A percentile compares a stretch with the other conserved stretches of the same genome.
Conservation (phyloP, 23 tunicate genomes). For the Corella eumyota region DNA sequence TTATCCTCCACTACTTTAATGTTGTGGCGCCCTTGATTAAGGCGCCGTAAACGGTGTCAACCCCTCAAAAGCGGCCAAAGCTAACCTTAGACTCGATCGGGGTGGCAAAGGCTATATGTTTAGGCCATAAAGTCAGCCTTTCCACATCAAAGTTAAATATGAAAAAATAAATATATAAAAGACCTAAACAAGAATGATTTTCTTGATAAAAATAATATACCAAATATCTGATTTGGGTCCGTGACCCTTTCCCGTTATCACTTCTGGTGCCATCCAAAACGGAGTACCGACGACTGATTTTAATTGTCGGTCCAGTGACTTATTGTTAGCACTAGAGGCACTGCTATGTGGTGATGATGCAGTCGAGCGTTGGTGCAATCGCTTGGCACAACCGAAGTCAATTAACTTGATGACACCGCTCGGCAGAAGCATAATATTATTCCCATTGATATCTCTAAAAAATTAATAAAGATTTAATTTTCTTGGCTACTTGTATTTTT, state of each 20-base stretch:
- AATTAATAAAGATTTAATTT: background rate
- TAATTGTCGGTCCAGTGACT: conserved; percentile 12
- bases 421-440: conserved; percentile 80
- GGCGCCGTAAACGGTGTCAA: too few species aligned
- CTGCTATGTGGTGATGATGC: conserved; percentile 20
- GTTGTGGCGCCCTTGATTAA: too few species aligned
- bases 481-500: background rate
- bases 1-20: background rate
- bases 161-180: too few species aligned
- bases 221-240: conserved; percentile 95
- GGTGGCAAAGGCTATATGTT: too few species aligned
- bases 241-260: conserved; percentile 55
- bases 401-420: conserved; percentile 67
- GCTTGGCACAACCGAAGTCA: conserved; percentile 96
- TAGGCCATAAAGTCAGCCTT: too few species aligned
- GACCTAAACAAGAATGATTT: too few species aligned
- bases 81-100: too few species aligned
- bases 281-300: conserved; percentile 82
- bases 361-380: conserved; percentile 23
- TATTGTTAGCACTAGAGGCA: conserved; percentile 11
- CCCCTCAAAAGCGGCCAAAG: too few species aligned
- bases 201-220: too few species aligned
- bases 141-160: too few species aligned
- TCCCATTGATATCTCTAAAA: conserved; percentile 85
- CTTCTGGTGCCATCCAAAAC: conserved; percentile 99